Evolutionary conservation across 1,140 invertebrate genomes (phyloP).

Genomic region (Drosophila parabipectinata): DNA sequence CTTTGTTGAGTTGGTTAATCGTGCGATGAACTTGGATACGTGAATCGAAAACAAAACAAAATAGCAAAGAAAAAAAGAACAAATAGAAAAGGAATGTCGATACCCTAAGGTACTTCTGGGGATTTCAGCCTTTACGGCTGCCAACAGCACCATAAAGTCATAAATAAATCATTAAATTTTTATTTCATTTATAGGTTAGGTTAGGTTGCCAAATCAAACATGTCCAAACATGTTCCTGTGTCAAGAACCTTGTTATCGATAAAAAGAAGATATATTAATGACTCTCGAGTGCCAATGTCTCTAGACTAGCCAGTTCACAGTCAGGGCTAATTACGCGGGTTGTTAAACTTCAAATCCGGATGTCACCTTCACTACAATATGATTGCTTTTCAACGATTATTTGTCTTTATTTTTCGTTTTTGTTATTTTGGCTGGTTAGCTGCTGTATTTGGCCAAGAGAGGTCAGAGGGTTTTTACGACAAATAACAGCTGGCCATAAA

Average conservation of each 20-base stretch:
- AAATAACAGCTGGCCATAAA: constrained; percentile 1
- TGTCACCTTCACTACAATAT: constrained; percentile 45
- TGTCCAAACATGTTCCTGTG: no score
- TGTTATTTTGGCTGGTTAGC: not conserved
- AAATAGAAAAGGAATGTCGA: constrained; percentile 16
- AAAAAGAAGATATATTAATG: no score
- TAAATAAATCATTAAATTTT: not conserved
- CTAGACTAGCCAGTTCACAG: constrained; percentile 38
- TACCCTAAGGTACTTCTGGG: not conserved
- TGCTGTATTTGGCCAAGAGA: constrained; percentile 11
- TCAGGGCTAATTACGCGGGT: constrained; percentile 48
- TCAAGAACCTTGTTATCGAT: no score
- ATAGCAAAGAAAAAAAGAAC: constrained; percentile 18
- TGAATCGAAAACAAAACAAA: constrained; percentile 41
- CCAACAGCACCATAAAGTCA: not conserved
- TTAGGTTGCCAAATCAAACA: no score
- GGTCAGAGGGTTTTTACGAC: constrained; percentile 22
- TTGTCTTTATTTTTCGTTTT: constrained; percentile 6
- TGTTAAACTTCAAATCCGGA: constrained; percentile 48
- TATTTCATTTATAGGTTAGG: not conserved
- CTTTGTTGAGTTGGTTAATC: constrained; percentile 66
- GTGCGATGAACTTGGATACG: constrained; percentile 59
- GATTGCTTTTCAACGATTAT: constrained; percentile 38
- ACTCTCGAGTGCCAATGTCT: no score
- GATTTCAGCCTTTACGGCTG: not conserved